Evolutionary conservation across 2,113 vertebrate genomes (phyloP).

Genomic region (Phocoena phocoena): DNA sequence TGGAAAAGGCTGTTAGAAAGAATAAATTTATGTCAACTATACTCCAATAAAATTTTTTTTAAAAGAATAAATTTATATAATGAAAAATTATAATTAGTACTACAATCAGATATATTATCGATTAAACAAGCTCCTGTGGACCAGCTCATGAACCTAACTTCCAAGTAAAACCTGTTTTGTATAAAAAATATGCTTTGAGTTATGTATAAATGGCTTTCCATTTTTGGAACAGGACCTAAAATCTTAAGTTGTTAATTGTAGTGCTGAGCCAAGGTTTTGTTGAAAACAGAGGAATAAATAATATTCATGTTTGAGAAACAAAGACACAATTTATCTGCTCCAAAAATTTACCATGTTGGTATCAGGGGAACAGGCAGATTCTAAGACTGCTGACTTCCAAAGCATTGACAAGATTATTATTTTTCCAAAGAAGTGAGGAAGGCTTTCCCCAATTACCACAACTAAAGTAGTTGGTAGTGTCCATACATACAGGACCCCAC

Average conservation of each 20-base stretch:
- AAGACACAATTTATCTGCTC: background rate
- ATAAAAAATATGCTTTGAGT: background rate
- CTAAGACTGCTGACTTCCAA: background rate
- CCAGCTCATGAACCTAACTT: background rate
- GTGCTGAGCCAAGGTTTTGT: background rate
- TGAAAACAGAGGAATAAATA: constrained; percentile 41
- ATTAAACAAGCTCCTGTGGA: background rate
- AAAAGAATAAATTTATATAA: background rate
- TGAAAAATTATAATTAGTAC: constrained; percentile 11
- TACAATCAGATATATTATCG: background rate
- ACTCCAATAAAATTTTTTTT: background rate
- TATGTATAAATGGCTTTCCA: background rate
- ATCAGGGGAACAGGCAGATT: background rate
- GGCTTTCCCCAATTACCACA: background rate
- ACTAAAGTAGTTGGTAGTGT: background rate
- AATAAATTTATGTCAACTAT: background rate
- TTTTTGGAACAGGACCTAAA: constrained; percentile 13
- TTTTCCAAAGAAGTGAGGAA: background rate
- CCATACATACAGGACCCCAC: rapidly evolving
- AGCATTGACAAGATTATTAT: background rate
- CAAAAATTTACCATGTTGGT: background rate
- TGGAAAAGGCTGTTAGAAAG: background rate
- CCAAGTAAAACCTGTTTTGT: constrained; percentile 2
- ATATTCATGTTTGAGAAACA: constrained; percentile 15
- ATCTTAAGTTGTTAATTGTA: background rate